These are phyloP conservation scores for Serripes groenlandicus DNA, from an alignment of 2,888 invertebrate genomes.

Conservation along the genomic window DNA sequence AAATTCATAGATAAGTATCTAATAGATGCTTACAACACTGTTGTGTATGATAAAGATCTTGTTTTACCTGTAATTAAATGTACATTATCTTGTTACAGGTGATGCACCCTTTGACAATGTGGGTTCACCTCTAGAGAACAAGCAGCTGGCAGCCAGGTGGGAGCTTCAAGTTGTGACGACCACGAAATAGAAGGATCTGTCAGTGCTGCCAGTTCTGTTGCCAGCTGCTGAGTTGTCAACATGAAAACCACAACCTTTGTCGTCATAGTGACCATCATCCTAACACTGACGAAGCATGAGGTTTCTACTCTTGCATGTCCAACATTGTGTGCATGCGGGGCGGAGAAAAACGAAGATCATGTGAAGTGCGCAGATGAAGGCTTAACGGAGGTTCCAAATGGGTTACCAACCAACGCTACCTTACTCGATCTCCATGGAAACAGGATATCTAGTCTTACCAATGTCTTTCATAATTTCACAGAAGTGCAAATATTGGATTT, in stretches of 20 bases:
- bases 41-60: not conserved
- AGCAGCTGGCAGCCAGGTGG: constrained; percentile 25
- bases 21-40: not conserved
- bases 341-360: constrained; percentile 21
- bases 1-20: not conserved
- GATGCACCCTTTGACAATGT: not conserved
- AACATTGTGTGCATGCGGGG: constrained; percentile 50
- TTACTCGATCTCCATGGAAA: constrained; percentile 64
- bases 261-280: constrained; percentile 30
- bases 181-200: not conserved
- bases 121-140: constrained; percentile 20
- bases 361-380: constrained; percentile 65
- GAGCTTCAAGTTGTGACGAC: constrained; percentile 7
- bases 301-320: constrained; percentile 45
- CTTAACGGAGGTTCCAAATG: constrained; percentile 61
- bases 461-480: constrained; percentile 65
- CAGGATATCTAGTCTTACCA: constrained; percentile 55
- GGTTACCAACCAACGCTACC: constrained; percentile 55
- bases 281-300: not conserved
- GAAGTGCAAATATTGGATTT: constrained; percentile 70
- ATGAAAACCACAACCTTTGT: constrained; percentile 19
- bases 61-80: not conserved
- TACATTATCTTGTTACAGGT: constrained; percentile 2
- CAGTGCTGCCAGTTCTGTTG: constrained; percentile 31
- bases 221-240: constrained; percentile 19